Conservation (phyloP, 2,888 invertebrate species). For the Archips xylosteana region DNA sequence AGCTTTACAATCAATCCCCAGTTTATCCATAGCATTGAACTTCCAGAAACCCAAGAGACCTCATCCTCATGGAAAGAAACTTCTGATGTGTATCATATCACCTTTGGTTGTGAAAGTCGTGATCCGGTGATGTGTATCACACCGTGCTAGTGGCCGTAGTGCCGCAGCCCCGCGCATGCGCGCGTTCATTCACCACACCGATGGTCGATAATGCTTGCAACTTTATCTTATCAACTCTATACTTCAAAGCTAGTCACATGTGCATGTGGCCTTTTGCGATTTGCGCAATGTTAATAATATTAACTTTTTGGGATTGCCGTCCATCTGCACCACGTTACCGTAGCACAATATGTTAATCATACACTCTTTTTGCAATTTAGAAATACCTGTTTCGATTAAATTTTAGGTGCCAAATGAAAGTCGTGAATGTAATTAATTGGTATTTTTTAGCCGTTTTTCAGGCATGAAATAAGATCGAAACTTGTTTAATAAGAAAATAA, state of each 20-base stretch:
- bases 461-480: too few species aligned
- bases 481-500: too few species aligned
- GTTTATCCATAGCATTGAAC: not conserved
- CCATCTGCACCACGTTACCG: too few species aligned
- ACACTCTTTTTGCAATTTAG: too few species aligned
- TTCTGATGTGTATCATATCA: not conserved
- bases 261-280: not conserved
- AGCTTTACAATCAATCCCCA: not conserved
- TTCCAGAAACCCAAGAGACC: too few species aligned
- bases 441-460: too few species aligned
- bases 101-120: not conserved
- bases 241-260: not conserved
- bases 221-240: slow-evolving; percentile 9
- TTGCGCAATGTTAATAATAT: too few species aligned
- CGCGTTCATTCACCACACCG: slow-evolving; percentile 43
- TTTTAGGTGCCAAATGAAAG: too few species aligned
- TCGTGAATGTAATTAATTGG: too few species aligned
- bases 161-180: slow-evolving; percentile 44
- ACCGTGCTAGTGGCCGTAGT: slow-evolving; percentile 12
- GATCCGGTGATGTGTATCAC: slow-evolving; percentile 16
- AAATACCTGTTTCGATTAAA: too few species aligned
- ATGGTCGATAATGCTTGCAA: slow-evolving; percentile 43
- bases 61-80: not conserved
- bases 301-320: too few species aligned
- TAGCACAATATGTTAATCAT: too few species aligned